Percentiles rank a stretch among this genome's conserved stretches.
Conservation (phyloP, 2,888 invertebrate species). For the Mycalesis mineus region DNA sequence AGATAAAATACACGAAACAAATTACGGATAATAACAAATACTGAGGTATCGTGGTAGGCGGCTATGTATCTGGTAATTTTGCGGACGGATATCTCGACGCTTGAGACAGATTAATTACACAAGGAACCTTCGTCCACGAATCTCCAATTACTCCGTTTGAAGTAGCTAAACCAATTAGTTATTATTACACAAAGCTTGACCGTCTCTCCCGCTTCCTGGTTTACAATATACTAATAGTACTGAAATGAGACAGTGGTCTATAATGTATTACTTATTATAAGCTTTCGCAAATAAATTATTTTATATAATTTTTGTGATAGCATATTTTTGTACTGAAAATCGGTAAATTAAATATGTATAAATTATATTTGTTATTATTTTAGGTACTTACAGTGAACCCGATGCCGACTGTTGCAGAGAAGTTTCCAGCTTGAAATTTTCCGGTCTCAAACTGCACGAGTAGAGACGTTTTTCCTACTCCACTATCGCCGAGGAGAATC, state of each 20-base stretch:
- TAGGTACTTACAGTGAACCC: slow-evolving; percentile 92
- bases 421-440: slow-evolving; percentile 92
- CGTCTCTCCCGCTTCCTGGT: background rate
- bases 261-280: too few species aligned
- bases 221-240: too few species aligned
- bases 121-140: background rate
- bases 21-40: too few species aligned
- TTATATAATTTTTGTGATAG: background rate
- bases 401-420: slow-evolving; percentile 96
- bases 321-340: background rate
- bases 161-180: background rate
- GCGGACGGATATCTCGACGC: background rate
- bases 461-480: slow-evolving; percentile 95
- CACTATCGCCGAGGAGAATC: slow-evolving; percentile 95
- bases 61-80: background rate
- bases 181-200: background rate
- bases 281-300: too few species aligned
- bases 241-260: too few species aligned
- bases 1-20: too few species aligned
- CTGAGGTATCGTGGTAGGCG: too few species aligned
- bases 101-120: background rate
- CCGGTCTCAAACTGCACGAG: slow-evolving; percentile 96
- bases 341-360: background rate
- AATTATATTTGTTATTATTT: background rate
- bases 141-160: background rate